A percentile compares a stretch with the other conserved stretches of the same genome.
Conservation (phyloP, 2,797 vertebrate genomes). For the Spondyliosoma cantharus region DNA sequence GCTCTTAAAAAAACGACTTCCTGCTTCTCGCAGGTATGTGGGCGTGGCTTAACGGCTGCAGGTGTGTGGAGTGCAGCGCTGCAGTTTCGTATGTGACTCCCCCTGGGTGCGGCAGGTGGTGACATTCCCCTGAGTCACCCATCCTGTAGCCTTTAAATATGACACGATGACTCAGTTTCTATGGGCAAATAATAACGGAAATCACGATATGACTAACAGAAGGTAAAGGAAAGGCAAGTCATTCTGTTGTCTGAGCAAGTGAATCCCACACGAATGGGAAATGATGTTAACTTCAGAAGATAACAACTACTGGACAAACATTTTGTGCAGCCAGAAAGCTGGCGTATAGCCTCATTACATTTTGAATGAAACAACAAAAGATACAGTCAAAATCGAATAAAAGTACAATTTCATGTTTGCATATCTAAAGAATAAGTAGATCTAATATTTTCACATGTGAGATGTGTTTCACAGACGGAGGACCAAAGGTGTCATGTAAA, state of each 20-base stretch:
- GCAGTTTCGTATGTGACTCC: slow-evolving; percentile 22
- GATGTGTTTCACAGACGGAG: slow-evolving; percentile 1
- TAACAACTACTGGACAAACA: neutral
- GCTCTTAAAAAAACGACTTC: slow-evolving; percentile 64
- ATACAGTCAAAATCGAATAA: neutral
- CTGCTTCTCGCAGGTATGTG: slow-evolving; percentile 83
- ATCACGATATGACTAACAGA: neutral
- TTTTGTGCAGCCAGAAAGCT: no score
- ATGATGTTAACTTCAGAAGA: neutral
- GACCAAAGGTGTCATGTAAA: neutral
- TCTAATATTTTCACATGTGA: neutral
- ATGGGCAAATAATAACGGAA: neutral
- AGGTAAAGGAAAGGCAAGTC: neutral
- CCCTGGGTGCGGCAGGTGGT: slow-evolving; percentile 29
- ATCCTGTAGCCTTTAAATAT: neutral
- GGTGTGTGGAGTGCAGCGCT: slow-evolving; percentile 61
- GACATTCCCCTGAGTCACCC: slow-evolving; percentile 31
- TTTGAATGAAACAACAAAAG: neutral
- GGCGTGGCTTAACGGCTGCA: slow-evolving; percentile 73
- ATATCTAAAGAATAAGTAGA: neutral
- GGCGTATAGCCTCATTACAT: neutral
- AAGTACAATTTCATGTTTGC: neutral
- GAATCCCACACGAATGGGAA: neutral
- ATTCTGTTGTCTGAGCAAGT: neutral
- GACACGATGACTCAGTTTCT: slow-evolving; percentile 9